Evolutionary conservation across 2,113 vertebrate species (phyloP), one percentile per base, ranked within the genome.

Genomic region (Tonatia bakeri): DNA sequence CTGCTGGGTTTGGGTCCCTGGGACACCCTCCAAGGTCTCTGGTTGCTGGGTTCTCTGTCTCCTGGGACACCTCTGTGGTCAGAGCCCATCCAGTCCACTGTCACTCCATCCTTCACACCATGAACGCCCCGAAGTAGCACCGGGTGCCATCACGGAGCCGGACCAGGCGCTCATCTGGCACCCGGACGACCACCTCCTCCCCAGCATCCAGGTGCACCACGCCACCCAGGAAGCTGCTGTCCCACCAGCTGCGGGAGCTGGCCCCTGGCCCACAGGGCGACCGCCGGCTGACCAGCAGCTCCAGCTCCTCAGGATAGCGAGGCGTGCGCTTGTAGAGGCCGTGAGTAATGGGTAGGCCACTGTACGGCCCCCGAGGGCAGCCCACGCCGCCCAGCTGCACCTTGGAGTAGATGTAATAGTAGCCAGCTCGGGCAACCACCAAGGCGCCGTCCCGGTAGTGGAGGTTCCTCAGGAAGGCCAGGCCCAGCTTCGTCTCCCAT

Each of bases 361-460:
- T 3, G 26, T 69, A 1, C 28, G 20, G 50, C 0, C 52, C 77
- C 69, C 52, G 85, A 0, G 94, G 73, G 2, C 24, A 98, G 24
- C 31, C 22, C 89, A 52, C 1, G 31, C 92, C 16, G 0, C 20
- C 69, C 90, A 99, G 97, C 92, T 93, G 98, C 85, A 99, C 95
- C 91, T 99, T 99, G 40, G 99, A 99, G 79, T 99, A 99, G 91
- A 99, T 69, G 17, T 98, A 99, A 81, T 99, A 99, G 94, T 96
- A 98, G 7, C 99, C 99, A 0, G 98, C 94, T 47, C 96, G 94
- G 40, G 87, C 72, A 36, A 98, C 96, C 75, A 98, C 54, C 6
- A 99, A 98, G 3, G 97, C 96, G 0, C 98, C 97, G 0, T 98
- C 5, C 0, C 5, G 89, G 97, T 99, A 99, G 15, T 36, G 7